Conservation (phyloP, 1,140 invertebrate genomes). For the Drosophila sturtevanti region DNA sequence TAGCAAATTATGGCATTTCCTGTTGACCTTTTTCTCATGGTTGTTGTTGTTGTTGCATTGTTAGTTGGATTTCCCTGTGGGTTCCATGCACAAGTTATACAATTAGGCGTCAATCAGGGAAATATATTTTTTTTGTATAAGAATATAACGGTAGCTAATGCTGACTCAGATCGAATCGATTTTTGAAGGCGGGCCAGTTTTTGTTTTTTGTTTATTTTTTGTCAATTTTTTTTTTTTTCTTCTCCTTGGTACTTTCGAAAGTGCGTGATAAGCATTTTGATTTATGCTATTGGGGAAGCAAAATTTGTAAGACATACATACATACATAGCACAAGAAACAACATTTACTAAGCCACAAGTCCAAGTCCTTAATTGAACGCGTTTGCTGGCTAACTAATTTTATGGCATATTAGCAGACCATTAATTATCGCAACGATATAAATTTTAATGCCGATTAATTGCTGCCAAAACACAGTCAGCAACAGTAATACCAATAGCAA, state of each 20-base stretch:
- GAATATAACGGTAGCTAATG: conserved; percentile 23
- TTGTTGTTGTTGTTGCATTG: conserved; percentile 4
- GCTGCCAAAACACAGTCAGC: conserved; percentile 73
- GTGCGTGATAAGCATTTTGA: conserved; percentile 80
- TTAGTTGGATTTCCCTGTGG: conserved; percentile 27
- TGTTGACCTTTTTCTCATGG: conserved; percentile 58
- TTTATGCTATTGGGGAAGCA: conserved; percentile 68
- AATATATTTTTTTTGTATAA: conserved; percentile 42
- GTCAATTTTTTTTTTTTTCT: conserved; percentile 14
- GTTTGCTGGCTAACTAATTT: conserved; percentile 75
- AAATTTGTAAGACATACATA: conserved; percentile 22
- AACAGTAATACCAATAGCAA: conserved; percentile 36
- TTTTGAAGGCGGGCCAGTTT: conserved; percentile 38
- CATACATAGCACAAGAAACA: conserved; percentile 41
- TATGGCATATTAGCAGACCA: conserved; percentile 79
- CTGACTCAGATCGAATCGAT: conserved; percentile 9
- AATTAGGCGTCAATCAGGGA: conserved; percentile 66
- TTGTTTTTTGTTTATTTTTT: conserved; percentile 1
- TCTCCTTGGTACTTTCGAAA: conserved; percentile 24
- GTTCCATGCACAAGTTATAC: conserved; percentile 67
- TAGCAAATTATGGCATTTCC: conserved; percentile 76
- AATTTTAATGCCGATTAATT: conserved; percentile 81
- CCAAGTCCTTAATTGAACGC: conserved; percentile 75
- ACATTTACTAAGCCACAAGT: conserved; percentile 3
- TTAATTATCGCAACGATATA: conserved; percentile 76